Evolutionary conservation across 2,113 vertebrate species (phyloP).

Genomic region (Merops nubicus): DNA sequence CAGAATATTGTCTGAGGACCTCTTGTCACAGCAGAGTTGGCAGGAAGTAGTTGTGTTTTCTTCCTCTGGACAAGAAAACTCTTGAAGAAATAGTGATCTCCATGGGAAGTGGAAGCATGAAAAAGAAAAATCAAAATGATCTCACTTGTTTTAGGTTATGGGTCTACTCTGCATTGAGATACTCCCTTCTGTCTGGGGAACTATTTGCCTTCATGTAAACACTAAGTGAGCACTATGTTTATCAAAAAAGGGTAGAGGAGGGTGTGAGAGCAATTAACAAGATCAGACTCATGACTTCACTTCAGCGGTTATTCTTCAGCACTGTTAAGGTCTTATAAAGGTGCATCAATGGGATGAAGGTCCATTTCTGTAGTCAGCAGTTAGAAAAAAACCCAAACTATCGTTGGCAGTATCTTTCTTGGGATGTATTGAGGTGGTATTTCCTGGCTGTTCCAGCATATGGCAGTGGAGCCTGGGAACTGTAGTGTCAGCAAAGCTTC

Average conservation of each 20-base stretch:
- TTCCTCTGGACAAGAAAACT: not conserved
- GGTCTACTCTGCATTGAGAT: not conserved
- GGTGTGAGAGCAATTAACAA: not conserved
- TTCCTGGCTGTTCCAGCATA: not conserved
- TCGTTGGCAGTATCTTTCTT: not conserved
- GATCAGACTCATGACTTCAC: rapidly evolving
- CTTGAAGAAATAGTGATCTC: not conserved
- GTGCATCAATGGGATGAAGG: not conserved
- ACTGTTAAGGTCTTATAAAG: not conserved
- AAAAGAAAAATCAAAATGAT: constrained; percentile 3
- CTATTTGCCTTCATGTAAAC: not conserved
- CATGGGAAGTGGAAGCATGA: not conserved
- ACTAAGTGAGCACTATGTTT: not conserved
- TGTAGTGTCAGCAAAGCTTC: not conserved
- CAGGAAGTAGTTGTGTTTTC: constrained; percentile 44
- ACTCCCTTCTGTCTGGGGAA: not conserved
- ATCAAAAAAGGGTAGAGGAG: not conserved
- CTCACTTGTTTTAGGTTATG: not conserved
- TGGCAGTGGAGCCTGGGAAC: not conserved
- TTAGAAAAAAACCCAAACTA: not conserved
- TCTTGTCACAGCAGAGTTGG: not conserved
- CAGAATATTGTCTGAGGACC: constrained; percentile 19
- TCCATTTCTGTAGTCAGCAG: not conserved
- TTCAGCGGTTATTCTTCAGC: not conserved
- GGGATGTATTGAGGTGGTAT: not conserved